Conservation (phyloP, 2,888 invertebrate genomes). For the Ellobium chinense region DNA sequence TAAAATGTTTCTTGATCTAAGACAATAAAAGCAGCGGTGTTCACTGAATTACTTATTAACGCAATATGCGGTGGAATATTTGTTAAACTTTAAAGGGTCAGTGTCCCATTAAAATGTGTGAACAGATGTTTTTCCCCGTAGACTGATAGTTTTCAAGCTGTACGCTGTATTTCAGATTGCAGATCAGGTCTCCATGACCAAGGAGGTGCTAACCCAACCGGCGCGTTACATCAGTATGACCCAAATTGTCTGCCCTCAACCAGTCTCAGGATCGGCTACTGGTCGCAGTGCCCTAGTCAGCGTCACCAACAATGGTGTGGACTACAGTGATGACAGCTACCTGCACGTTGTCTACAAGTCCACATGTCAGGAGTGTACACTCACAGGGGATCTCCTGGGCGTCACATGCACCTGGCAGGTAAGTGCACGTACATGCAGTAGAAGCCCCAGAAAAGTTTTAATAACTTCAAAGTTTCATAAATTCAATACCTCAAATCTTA, state of each 20-base stretch:
- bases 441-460: too few relatives aligned
- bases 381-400: conserved; percentile 46
- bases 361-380: conserved; percentile 57
- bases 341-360: conserved; percentile 60
- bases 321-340: conserved; percentile 49
- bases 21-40: too few relatives aligned
- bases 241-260: conserved; percentile 61
- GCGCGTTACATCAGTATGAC: conserved; percentile 58
- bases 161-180: neutral
- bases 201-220: conserved; percentile 5
- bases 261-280: conserved; percentile 47
- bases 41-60: too few relatives aligned
- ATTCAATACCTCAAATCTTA: too few relatives aligned
- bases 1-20: too few relatives aligned
- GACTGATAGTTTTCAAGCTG: too few relatives aligned
- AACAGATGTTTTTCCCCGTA: too few relatives aligned
- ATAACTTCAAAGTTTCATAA: too few relatives aligned
- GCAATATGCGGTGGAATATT: too few relatives aligned
- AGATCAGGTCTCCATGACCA: neutral
- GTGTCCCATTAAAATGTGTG: too few relatives aligned
- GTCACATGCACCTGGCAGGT: conserved; percentile 34
- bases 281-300: conserved; percentile 55
- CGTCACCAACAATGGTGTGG: conserved; percentile 61
- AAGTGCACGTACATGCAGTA: too few relatives aligned
- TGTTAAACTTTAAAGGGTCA: too few relatives aligned